Conservation (phyloP, 2,113 vertebrate genomes). For the Plotosus lineatus region DNA sequence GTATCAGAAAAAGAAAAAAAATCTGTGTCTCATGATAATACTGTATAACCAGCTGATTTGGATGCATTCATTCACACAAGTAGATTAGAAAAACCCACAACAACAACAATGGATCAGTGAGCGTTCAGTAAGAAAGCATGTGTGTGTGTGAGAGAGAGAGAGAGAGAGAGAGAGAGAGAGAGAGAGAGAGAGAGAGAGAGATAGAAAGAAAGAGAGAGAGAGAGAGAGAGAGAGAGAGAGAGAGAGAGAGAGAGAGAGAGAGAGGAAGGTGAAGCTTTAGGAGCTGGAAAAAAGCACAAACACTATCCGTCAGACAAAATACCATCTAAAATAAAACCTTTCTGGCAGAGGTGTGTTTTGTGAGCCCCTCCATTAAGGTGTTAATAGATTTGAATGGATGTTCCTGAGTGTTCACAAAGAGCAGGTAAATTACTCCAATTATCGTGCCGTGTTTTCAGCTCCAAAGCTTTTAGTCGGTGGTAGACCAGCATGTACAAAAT, state of each 20-base stretch:
- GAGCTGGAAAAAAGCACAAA: conserved; percentile 1
- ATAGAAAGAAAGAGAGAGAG: neutral
- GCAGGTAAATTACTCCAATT: conserved; percentile 29
- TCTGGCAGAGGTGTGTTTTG: neutral
- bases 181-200: neutral
- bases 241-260: neutral
- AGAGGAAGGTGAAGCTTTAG: conserved; percentile 11
- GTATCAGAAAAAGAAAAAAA: neutral
- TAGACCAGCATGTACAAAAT: neutral
- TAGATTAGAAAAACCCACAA: conserved; percentile 1
- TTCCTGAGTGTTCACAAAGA: neutral
- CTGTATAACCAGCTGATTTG: neutral
- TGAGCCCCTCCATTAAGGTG: conserved; percentile 12
- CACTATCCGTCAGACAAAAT: neutral
- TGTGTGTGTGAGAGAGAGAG: neutral
- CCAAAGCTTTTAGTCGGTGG: neutral
- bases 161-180: neutral
- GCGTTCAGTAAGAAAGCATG: too few species aligned
- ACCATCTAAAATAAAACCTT: neutral
- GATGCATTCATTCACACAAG: conserved; percentile 8
- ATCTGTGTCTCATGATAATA: neutral
- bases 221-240: conserved; percentile 2
- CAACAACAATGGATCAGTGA: neutral
- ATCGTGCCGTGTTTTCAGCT: conserved; percentile 2
- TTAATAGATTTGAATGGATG: conserved; percentile 32